Base-by-base conservation (phyloP, 64 coral and sea anemone species). In the Montipora capricornis region DNA sequence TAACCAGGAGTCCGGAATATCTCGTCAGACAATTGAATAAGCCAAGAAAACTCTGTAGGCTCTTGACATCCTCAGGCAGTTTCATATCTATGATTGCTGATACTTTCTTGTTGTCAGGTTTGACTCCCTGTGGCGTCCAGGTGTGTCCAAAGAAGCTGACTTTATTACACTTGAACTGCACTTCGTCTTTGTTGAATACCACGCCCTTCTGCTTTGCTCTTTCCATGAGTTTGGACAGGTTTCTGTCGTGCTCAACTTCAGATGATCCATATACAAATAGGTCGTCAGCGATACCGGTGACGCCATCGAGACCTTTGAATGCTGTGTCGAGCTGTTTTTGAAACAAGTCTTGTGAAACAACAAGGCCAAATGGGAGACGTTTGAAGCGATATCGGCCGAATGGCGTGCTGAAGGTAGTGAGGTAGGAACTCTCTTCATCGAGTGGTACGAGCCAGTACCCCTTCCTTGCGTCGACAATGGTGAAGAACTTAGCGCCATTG, bases 361-460 rank as follows among this genome's bases (percentile, higher is more conserved):
- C 53, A 6, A 90, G 87, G 47, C 88, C 93, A 79, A 95, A 90
- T 45, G 92, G 77, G 76, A 93, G 68, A 48, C 74, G 26, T 4
- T 53, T 80, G 44, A 90, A 90, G 17, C 62, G 53, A 46, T 68
- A 90, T 46, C 89, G 44, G 3, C 87, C 87, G n/a, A 89, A 77
- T 57, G 73, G 45, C 15, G 87, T 89, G 49, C 58, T 77, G 50
- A 89, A 77, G 4, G 88, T 90, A 17, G 88, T 79, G 13, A 90
- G 76, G 58, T 90, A 90, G 45, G 89, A 81, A 29, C 74, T 93
- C 91, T 68, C 8, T 68, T 68, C 64, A 19, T 68, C 64, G 8
- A 93, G 73, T 52, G 91, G 57, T 47, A 93, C 91, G 55, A 81
- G 91, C 82, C 91, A 93, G 62, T 93, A 93, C 19, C 91, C 91